phyloP scores from a whole-genome alignment of 2,113 vertebrate genomes.

The Caloenas nicobarica region DNA sequence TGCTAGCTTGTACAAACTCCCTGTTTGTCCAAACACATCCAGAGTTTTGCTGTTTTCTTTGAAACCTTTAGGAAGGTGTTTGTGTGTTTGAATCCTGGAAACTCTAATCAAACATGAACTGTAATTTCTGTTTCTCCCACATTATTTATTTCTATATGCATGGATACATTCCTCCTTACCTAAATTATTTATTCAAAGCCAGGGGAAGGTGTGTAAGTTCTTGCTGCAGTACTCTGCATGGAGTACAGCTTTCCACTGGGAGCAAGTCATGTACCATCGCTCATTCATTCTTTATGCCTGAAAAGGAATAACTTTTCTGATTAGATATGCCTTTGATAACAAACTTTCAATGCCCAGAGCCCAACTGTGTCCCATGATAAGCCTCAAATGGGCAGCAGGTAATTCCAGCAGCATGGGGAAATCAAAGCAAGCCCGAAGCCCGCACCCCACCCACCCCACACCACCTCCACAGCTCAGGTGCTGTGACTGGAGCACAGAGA shows the following conservation, averaged over 20 bases:
- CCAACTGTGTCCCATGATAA: accelerated
- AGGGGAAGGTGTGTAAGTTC: background rate
- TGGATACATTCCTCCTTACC: background rate
- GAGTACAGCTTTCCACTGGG: background rate
- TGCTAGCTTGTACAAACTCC: accelerated
- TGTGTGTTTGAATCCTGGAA: background rate
- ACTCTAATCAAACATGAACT: background rate
- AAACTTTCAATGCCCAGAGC: background rate
- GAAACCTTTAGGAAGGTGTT: background rate
- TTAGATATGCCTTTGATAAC: background rate
- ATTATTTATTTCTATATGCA: accelerated
- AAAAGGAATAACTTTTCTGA: background rate
- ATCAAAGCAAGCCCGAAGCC: background rate
- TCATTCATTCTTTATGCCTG: background rate
- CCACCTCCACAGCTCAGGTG: background rate
- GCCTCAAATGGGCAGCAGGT: background rate
- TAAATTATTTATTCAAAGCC: background rate
- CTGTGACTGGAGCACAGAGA: background rate
- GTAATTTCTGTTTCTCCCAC: background rate
- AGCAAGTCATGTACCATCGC: background rate
- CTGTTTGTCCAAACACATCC: background rate
- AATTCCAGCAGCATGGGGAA: background rate
- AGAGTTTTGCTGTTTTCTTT: background rate
- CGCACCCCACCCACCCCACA: background rate
- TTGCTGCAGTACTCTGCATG: background rate